Evolutionary conservation across 2,888 invertebrate genomes (phyloP), one percentile per base, ranked within the genome.

Genomic region (Thumatha senex): DNA sequence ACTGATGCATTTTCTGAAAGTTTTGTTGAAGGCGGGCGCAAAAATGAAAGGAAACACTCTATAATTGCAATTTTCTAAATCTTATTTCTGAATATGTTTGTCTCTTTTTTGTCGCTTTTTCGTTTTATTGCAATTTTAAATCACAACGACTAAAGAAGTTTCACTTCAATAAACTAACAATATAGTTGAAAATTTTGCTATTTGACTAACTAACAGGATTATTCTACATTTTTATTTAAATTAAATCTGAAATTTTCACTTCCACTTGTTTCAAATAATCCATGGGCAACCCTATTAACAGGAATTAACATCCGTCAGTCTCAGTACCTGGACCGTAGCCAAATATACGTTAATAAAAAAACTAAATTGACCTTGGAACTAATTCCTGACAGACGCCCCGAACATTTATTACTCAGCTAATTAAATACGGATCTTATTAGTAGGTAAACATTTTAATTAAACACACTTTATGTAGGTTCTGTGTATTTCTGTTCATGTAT

Each of bases 241-340:
- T 33, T 10, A 33, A 3, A 33, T 11, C 33, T 10, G 33, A 9
- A 33, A 11, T 2, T 4, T 33, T 9, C 1, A 33, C 2, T 12
- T 8, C 2, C 14, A 12, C 15, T 7, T 12, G 18, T 10, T 18
- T n/a, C 11, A 29, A 14, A 13, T 44, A 13, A 12, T 11, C 14
- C n/a, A 35, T 38, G 36, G 45, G 36, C 45, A 67, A 59, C 61
- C 59, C 58, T 38, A 24, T 2, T 48, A 48, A 24, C 55, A 71
- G 82, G 82, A 83, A 82, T 84, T 83, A 83, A 78, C 78, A 79
- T 67, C 73, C 70, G 70, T 64, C 61, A 68, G 67, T 70, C 70
- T 70, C 70, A 65, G 69, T 77, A 66, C 54, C 78, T 86, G 86
- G 86, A 75, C 49, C 34, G 24, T 44, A 53, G 82, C 86, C 86